phyloP scores from a whole-genome alignment of 2,113 vertebrate genomes.

The Neofelis nebulosa region DNA sequence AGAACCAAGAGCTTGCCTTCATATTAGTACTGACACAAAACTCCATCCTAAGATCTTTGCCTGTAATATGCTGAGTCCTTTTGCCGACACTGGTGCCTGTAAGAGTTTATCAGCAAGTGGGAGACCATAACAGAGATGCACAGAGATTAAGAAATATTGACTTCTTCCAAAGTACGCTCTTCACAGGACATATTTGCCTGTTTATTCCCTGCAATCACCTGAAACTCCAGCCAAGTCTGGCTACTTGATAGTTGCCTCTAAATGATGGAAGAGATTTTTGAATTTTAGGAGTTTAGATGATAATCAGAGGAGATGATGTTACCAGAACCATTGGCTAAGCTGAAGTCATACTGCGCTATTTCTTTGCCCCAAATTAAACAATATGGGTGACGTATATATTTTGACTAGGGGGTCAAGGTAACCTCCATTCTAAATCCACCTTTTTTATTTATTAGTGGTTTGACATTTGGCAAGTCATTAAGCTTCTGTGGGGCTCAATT shows the following conservation, averaged over 20 bases:
- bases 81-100: background rate
- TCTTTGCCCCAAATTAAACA: background rate
- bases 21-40: background rate
- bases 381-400: background rate
- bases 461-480: background rate
- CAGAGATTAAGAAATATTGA: background rate
- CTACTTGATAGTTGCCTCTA: background rate
- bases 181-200: background rate
- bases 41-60: background rate
- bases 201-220: background rate
- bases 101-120: background rate
- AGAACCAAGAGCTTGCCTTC: background rate
- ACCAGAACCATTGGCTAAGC: background rate
- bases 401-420: background rate
- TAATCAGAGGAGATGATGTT: background rate
- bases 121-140: background rate
- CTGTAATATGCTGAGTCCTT: background rate
- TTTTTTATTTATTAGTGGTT: slow-evolving; percentile 1
- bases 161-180: background rate
- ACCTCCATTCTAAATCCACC: background rate
- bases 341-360: background rate
- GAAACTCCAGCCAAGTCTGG: background rate
- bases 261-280: background rate
- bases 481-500: background rate
- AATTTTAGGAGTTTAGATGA: background rate